These are phyloP conservation scores for Clinocottus analis DNA, from an alignment of 2,113 vertebrate genomes.

Conservation along the genomic window DNA sequence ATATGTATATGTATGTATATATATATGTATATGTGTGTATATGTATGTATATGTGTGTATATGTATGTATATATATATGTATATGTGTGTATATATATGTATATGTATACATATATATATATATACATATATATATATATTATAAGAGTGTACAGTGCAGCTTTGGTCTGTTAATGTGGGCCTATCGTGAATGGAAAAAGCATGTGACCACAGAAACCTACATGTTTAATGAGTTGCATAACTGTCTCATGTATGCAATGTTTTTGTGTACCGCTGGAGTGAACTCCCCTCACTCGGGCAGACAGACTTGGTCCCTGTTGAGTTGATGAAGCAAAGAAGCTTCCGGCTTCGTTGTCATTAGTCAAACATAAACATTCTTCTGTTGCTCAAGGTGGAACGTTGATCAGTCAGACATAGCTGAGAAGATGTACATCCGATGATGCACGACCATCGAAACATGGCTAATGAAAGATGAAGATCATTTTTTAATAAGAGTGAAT, in stretches of 20 bases:
- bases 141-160: not conserved
- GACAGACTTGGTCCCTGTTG: not conserved
- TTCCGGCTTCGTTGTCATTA: not conserved
- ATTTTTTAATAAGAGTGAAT: not conserved
- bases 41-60: no score
- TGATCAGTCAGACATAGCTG: not conserved
- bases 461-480: not conserved
- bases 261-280: conserved; percentile 2
- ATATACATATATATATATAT: no score
- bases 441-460: not conserved
- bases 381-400: not conserved
- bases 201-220: conserved; percentile 16
- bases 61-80: no score
- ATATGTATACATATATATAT: no score
- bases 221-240: conserved; percentile 23
- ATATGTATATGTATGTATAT: no score
- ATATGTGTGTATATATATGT: no score
- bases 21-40: no score
- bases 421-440: not conserved
- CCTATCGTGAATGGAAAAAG: not conserved
- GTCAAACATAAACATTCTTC: not conserved
- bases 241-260: conserved; percentile 20
- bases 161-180: not conserved
- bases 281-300: not conserved
- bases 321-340: not conserved